phyloP scores from a whole-genome alignment of 2,888 invertebrate species.

The Melanostoma scalare region DNA sequence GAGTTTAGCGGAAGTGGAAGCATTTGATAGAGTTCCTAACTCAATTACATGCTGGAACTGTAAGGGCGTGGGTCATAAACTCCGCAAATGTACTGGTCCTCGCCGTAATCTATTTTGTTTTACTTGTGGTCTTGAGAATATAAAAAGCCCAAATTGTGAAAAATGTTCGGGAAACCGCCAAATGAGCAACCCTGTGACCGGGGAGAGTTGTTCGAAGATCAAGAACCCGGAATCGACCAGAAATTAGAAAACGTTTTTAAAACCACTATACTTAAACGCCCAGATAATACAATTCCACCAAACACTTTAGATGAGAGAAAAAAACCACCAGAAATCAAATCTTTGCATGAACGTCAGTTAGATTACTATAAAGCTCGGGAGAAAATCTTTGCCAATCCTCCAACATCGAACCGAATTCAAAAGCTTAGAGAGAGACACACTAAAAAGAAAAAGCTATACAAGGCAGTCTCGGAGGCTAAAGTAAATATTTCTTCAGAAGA shows the following conservation, averaged over 20 bases:
- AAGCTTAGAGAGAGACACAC: no score
- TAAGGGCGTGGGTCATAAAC: not conserved
- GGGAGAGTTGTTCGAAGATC: conserved; percentile 4
- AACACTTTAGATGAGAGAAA: no score
- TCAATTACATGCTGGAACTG: not conserved
- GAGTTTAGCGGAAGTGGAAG: not conserved
- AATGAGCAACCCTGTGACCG: not conserved
- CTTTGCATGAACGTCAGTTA: no score
- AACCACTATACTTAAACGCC: not conserved
- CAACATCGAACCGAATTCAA: no score
- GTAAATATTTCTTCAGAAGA: no score
- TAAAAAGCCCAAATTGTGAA: not conserved
- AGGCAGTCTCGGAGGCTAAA: no score
- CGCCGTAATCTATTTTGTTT: not conserved
- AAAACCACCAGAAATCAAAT: no score
- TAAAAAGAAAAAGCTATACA: no score
- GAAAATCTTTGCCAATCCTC: no score
- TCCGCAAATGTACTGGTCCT: not conserved
- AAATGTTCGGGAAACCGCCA: conserved; percentile 9
- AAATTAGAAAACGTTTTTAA: not conserved
- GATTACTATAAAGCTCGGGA: no score
- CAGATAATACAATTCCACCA: not conserved
- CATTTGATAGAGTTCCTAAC: not conserved
- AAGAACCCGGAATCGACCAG: not conserved
- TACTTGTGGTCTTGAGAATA: not conserved